A percentile compares a stretch with the other conserved stretches of the same genome.
phyloP scores from a whole-genome alignment of 1,140 invertebrate species.

The Heliothis virescens region DNA sequence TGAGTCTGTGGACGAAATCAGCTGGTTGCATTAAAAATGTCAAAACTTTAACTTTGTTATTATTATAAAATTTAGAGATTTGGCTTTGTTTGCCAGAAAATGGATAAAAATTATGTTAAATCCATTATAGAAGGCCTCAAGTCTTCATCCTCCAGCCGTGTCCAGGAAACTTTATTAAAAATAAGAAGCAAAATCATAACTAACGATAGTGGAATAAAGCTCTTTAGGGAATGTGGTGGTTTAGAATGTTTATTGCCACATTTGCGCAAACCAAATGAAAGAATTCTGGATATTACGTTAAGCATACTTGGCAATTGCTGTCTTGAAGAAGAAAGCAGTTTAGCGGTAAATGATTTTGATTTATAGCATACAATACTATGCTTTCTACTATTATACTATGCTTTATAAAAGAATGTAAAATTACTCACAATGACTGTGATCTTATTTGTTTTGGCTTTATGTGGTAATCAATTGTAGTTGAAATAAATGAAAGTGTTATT shows the following conservation, averaged over 20 bases:
- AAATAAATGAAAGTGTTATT: constrained; percentile 39
- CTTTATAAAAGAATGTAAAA: no score
- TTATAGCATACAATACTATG: no score
- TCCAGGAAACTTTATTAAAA: constrained; percentile 78
- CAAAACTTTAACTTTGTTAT: constrained; percentile 30
- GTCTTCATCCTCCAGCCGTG: constrained; percentile 75
- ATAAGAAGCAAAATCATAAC: constrained; percentile 77
- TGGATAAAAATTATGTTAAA: constrained; percentile 81
- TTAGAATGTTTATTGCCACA: constrained; percentile 79
- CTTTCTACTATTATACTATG: no score
- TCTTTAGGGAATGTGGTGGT: constrained; percentile 80
- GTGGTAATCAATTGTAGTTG: neutral
- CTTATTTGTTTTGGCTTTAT: neutral
- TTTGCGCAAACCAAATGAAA: constrained; percentile 84
- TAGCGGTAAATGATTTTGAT: constrained; percentile 65
- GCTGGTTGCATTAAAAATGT: constrained; percentile 38
- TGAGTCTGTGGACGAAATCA: constrained; percentile 12
- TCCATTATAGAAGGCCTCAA: constrained; percentile 72
- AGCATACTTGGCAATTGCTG: constrained; percentile 88
- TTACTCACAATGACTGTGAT: neutral
- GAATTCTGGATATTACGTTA: constrained; percentile 84
- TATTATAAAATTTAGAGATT: constrained; percentile 19
- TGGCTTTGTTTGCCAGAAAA: constrained; percentile 57
- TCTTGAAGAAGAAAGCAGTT: constrained; percentile 82
- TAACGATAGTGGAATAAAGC: constrained; percentile 75